Evolutionary conservation across 2,888 invertebrate species (phyloP).

Genomic region (Anaspis maculata): DNA sequence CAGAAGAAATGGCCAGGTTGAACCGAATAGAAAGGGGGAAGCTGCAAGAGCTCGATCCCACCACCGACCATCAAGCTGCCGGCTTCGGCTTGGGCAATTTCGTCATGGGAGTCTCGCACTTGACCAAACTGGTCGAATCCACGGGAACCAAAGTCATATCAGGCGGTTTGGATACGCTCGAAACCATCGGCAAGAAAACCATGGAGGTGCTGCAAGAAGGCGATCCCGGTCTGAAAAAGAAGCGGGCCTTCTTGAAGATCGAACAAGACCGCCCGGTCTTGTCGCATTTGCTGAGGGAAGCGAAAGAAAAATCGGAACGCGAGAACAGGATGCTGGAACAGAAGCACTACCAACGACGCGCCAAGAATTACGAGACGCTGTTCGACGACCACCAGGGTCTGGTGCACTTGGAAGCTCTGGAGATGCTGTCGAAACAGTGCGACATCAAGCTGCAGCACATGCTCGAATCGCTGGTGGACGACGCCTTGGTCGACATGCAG

Average conservation of each 20-base stretch:
- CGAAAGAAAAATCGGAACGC: slow-evolving; percentile 59
- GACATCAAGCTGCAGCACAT: slow-evolving; percentile 63
- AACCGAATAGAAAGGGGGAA: slow-evolving; percentile 30
- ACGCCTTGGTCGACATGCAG: slow-evolving; percentile 57
- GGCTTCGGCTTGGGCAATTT: slow-evolving; percentile 52
- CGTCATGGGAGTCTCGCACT: slow-evolving; percentile 54
- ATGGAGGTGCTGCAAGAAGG: slow-evolving; percentile 90
- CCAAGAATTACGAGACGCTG: slow-evolving; percentile 63
- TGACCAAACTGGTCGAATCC: slow-evolving; percentile 60
- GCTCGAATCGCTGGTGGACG: slow-evolving; percentile 43
- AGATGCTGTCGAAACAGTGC: slow-evolving; percentile 81
- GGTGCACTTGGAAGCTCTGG: slow-evolving; percentile 83
- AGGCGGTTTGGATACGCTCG: slow-evolving; percentile 79
- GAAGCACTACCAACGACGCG: slow-evolving; percentile 46
- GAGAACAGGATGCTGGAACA: slow-evolving; percentile 41
- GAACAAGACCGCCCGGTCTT: slow-evolving; percentile 55
- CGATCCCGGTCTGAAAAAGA: slow-evolving; percentile 79
- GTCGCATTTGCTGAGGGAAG: slow-evolving; percentile 59
- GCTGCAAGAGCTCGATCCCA: slow-evolving; percentile 1
- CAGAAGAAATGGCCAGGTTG: slow-evolving; percentile 63
- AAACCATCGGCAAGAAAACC: slow-evolving; percentile 90
- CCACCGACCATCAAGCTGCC: slow-evolving; percentile 10
- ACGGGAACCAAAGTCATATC: slow-evolving; percentile 57
- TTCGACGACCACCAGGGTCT: slow-evolving; percentile 86
- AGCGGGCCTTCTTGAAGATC: slow-evolving; percentile 58